Percentiles rank a stretch among this genome's conserved stretches.
Conservation (phyloP, 2,888 invertebrate genomes). For the Coenonympha arcania region DNA sequence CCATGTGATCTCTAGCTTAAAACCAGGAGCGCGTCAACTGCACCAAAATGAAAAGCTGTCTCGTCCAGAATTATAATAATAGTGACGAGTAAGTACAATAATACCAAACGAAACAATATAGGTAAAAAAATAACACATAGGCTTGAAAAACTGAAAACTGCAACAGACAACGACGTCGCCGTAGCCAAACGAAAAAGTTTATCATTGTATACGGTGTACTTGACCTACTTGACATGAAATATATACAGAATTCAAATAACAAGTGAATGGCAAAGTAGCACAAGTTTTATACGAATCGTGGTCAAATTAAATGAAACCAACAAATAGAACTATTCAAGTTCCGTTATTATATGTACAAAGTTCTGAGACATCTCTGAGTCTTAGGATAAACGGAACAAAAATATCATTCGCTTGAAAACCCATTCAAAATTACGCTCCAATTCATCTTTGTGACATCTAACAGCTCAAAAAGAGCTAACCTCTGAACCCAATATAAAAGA, state of each 20-base stretch:
- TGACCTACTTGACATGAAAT: constrained; percentile 14
- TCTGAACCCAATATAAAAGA: too few relatives aligned
- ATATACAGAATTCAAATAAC: constrained; percentile 12
- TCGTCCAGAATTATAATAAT: too few relatives aligned
- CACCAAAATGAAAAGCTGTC: too few relatives aligned
- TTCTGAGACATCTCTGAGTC: constrained; percentile 8
- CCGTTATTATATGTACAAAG: constrained; percentile 11
- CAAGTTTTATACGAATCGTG: constrained; percentile 10
- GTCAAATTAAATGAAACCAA: constrained; percentile 12
- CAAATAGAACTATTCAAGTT: constrained; percentile 16
- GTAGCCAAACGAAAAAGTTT: neutral
- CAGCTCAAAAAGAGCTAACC: neutral
- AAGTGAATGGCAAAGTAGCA: constrained; percentile 11
- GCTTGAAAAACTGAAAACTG: neutral
- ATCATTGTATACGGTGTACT: constrained; percentile 3
- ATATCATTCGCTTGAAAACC: constrained; percentile 11
- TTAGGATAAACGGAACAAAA: constrained; percentile 13
- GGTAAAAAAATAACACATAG: neutral
- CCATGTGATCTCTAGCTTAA: too few relatives aligned
- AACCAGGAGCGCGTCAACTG: too few relatives aligned
- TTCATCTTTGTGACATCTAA: constrained; percentile 13
- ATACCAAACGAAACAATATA: too few relatives aligned
- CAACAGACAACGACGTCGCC: neutral
- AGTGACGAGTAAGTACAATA: too few relatives aligned
- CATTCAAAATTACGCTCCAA: constrained; percentile 22